Base-by-base conservation (phyloP, 2,888 invertebrate genomes). In the Bursaphelenchus okinawaensis region DNA sequence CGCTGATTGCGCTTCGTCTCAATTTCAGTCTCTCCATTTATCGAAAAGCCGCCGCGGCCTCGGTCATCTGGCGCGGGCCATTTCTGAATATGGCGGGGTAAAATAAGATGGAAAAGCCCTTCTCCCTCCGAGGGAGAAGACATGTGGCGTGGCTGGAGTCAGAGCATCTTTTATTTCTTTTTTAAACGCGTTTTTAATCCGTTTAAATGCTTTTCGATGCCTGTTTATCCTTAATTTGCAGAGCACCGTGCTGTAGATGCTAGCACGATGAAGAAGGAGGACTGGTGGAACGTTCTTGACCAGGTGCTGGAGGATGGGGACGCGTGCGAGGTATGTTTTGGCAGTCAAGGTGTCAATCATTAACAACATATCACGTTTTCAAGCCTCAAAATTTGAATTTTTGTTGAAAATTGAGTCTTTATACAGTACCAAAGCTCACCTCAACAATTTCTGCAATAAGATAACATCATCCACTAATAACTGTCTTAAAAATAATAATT, bases 241-340 rank as follows among this genome's bases (percentile, higher is more conserved):
- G n/a, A 4, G n/a, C 40, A 4, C 2, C 40, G 40, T 40, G 16
- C 40, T 40, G 12, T n/a, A 40, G 40, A 40, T 16, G n/a, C 40
- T 40, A 1, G n/a, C 6, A n/a, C n/a, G n/a, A 40, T 40, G 40
- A 6, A n/a, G 40, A 40, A 40, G n/a, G 40, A 40, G 9, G 57
- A 61, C 40, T 77, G 75, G 76, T 65, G 74, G 8, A 67, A 67
- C 29, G 68, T 71, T 40, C 71, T 77, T 26, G 77, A 77, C 24
- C 68, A 71, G 6, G 77, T 77, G 9, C 67, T 77, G 8, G 55
- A 55, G 9, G 70, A 70, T 27, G 75, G 68, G 28, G 70, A 70
- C 28, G 70, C 70, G 6, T 55, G 72, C 12, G 60, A 70, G 64
- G 70, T 72, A 29, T 22, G 63, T 54, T 24, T n/a, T 9, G n/a